Evolutionary conservation across 2,888 invertebrate genomes (phyloP).

Genomic region (Xestia c-nigrum): DNA sequence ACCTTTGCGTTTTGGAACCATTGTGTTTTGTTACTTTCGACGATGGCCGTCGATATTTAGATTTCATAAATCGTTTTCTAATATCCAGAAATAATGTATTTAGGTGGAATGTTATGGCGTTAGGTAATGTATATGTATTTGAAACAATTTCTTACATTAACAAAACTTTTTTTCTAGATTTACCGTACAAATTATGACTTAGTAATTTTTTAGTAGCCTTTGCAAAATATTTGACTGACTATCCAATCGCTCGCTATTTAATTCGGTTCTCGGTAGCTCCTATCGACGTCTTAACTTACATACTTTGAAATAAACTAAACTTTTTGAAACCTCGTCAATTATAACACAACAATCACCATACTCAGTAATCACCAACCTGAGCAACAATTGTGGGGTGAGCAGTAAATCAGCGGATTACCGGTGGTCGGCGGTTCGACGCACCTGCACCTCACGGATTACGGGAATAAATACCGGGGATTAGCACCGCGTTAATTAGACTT

Average conservation of each 20-base stretch:
- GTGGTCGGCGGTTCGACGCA: slow-evolving; percentile 60
- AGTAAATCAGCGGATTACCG: slow-evolving; percentile 64
- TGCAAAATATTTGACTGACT: background rate
- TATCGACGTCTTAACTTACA: background rate
- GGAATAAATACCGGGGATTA: slow-evolving; percentile 67
- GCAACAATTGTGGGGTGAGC: slow-evolving; percentile 53
- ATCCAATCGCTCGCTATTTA: background rate
- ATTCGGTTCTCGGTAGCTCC: background rate
- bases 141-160: background rate
- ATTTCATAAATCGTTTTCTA: background rate
- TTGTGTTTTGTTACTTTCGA: slow-evolving; percentile 13
- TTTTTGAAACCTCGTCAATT: background rate
- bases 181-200: background rate
- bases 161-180: background rate
- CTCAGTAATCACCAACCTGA: slow-evolving; percentile 41
- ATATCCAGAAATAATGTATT: background rate
- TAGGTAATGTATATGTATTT: background rate
- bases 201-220: background rate
- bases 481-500: slow-evolving; percentile 65
- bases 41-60: slow-evolving; percentile 5
- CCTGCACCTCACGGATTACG: slow-evolving; percentile 66
- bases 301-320: background rate
- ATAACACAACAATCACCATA: slow-evolving; percentile 30
- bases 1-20: slow-evolving; percentile 9
- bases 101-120: background rate